A percentile compares a stretch with the other conserved stretches of the same genome.
These are phyloP conservation scores for Hoplostethus mediterraneus DNA, from an alignment of 2,797 vertebrate genomes.

Conservation along the genomic window DNA sequence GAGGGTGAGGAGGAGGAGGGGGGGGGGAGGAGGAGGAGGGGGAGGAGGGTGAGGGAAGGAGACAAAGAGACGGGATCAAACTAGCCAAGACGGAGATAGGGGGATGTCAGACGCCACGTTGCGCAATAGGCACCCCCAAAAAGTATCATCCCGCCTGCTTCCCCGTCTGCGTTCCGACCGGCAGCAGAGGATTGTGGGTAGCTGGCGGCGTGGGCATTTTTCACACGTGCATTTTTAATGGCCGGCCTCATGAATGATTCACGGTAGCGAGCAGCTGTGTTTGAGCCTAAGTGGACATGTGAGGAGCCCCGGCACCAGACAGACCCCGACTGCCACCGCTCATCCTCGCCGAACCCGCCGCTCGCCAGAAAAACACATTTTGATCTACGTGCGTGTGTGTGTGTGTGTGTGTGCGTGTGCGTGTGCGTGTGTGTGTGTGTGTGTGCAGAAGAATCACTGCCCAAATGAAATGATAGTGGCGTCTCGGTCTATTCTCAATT, in stretches of 20 bases:
- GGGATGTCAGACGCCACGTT: not conserved
- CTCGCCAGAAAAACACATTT: not conserved
- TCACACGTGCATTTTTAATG: conserved; percentile 84
- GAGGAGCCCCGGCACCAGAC: conserved; percentile 65
- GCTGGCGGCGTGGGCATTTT: conserved; percentile 65
- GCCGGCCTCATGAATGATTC: conserved; percentile 80
- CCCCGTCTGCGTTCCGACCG: conserved; percentile 40
- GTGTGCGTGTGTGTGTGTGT: conserved; percentile 4
- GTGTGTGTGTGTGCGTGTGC: not conserved
- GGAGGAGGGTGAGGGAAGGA: conserved; percentile 21
- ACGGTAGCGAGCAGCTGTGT: conserved; percentile 80
- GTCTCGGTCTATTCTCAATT: conserved; percentile 6
- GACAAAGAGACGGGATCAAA: conserved; percentile 59
- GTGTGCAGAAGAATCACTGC: conserved; percentile 32
- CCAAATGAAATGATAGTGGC: conserved; percentile 44
- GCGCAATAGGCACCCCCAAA: conserved; percentile 15
- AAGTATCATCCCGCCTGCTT: conserved; percentile 30
- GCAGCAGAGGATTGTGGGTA: conserved; percentile 69
- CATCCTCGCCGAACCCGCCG: conserved; percentile 28
- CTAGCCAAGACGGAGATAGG: conserved; percentile 40
- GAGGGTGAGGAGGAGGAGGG: not conserved
- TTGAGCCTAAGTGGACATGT: conserved; percentile 81
- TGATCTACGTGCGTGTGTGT: conserved; percentile 4
- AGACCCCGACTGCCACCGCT: conserved; percentile 53
- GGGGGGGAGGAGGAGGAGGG: conserved; percentile 1